Evolutionary conservation across 2,113 vertebrate genomes (phyloP), one percentile per base, ranked within the genome.

Genomic region (Mastomys coucha): DNA sequence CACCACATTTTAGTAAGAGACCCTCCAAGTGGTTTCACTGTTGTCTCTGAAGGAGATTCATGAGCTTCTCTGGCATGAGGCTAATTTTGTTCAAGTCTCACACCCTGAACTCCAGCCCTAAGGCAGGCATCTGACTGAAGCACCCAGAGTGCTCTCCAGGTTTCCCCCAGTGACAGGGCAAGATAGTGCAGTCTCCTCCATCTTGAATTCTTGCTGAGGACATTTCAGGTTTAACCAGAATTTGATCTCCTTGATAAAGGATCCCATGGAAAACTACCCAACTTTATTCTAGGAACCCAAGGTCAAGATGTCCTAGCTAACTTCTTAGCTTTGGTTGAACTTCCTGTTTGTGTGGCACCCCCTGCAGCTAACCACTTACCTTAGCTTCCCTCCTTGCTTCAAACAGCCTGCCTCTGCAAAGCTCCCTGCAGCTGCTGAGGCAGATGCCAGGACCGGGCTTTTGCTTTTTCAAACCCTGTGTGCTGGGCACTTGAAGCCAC

Each of bases 61-160:
- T 39, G 73, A 31, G 1, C 67, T 81, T 92, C 20, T 58, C 14
- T 84, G 42, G 28, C 42, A 92, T 28, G 45, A 76, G 39, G 49
- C 12, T 90, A 88, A 85, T 90, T 88, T 49, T 53, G 51, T 70
- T 3, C 24, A 69, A 82, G 58, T 63, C 91, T 94, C 56, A 88
- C 63, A 14, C 11, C 89, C 9, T 26, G 51, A 95, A 69, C 24
- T 0, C 10, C 8, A 81, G 53, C 10, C 7, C 51, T 45, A 19
- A 75, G 42, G 28, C 73, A 45, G 5, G 5, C 14, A 42, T 80
- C 3, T 77, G 67, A 65, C 65, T 20, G 49, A 28, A 95, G 12
- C 45, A 77, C 69, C 45, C 2, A 5, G 28, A 72, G 33, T 56
- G 93, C 73, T 85, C 13, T 45, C 63, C n/a, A 63, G 58, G 56